phyloP scores from a whole-genome alignment of 2,113 vertebrate species.

The Electrona antarctica region DNA sequence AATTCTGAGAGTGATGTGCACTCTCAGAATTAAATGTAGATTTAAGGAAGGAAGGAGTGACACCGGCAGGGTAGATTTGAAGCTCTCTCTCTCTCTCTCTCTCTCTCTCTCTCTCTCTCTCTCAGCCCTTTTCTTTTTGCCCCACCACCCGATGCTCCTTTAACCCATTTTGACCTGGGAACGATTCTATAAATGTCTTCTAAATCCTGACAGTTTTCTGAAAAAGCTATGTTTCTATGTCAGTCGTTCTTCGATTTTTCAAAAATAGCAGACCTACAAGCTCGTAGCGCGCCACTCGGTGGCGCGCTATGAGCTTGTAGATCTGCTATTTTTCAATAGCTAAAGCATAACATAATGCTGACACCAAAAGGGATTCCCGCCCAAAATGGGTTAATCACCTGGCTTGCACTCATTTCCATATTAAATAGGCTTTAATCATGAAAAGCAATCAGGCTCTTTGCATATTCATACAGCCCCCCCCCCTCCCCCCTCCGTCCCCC shows the following conservation, averaged over 20 bases:
- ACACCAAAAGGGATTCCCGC: too few relatives aligned
- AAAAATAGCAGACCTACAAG: too few relatives aligned
- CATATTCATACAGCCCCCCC: slow-evolving; percentile 94
- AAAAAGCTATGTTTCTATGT: too few relatives aligned
- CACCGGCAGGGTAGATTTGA: slow-evolving; percentile 41
- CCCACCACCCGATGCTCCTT: slow-evolving; percentile 77
- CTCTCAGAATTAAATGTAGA: not conserved
- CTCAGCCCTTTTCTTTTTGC: slow-evolving; percentile 83
- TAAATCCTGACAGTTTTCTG: too few relatives aligned
- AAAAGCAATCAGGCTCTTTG: slow-evolving; percentile 99
- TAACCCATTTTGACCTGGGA: too few relatives aligned
- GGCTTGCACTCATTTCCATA: slow-evolving; percentile 99
- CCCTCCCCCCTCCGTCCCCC: slow-evolving; percentile 80
- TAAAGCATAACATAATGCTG: too few relatives aligned
- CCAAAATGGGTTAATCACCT: too few relatives aligned
- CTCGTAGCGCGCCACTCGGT: too few relatives aligned
- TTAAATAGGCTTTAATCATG: slow-evolving; percentile 99
- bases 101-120: slow-evolving; percentile 75
- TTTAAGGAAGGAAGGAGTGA: slow-evolving; percentile 15
- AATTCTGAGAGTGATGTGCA: slow-evolving; percentile 2
- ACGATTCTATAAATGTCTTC: too few relatives aligned
- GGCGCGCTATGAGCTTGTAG: too few relatives aligned
- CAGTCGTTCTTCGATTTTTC: too few relatives aligned
- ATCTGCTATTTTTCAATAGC: too few relatives aligned
- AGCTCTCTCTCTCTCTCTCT: slow-evolving; percentile 33